Evolutionary conservation across 2,888 invertebrate species (phyloP).

Genomic region (Capitulum mitella): DNA sequence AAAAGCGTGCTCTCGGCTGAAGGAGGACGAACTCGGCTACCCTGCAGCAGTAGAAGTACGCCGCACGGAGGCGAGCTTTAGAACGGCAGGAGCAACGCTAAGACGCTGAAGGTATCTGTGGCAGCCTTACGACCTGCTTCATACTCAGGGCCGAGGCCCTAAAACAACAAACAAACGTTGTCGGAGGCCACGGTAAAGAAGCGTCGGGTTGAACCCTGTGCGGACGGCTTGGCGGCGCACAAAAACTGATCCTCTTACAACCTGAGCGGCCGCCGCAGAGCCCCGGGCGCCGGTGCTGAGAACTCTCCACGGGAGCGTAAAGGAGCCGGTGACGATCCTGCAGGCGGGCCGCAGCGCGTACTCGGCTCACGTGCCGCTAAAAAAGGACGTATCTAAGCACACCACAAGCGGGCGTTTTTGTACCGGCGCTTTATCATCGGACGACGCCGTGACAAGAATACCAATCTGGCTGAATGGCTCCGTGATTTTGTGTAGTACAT

Average conservation of each 20-base stretch:
- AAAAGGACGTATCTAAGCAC: background rate
- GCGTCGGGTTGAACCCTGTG: background rate
- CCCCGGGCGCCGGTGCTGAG: background rate
- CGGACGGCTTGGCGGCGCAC: background rate
- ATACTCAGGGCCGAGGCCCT: no score
- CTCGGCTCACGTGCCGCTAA: background rate
- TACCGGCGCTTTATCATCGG: background rate
- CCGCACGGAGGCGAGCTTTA: no score
- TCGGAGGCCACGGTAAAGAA: background rate
- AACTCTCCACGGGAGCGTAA: background rate
- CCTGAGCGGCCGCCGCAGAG: background rate
- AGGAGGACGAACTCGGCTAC: no score
- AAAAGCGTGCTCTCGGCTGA: background rate
- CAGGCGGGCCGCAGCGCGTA: background rate
- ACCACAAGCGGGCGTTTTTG: background rate
- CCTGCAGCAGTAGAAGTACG: no score
- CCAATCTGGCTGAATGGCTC: background rate
- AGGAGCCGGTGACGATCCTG: background rate
- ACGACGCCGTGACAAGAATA: background rate
- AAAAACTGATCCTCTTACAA: conserved; percentile 6
- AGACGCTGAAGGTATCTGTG: no score
- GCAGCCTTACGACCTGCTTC: no score
- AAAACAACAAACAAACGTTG: no score
- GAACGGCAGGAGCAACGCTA: no score
- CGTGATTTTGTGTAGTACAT: background rate